Base-by-base conservation (phyloP, 64 coral and sea anemone genomes). In the Catalaphyllia jardinei region DNA sequence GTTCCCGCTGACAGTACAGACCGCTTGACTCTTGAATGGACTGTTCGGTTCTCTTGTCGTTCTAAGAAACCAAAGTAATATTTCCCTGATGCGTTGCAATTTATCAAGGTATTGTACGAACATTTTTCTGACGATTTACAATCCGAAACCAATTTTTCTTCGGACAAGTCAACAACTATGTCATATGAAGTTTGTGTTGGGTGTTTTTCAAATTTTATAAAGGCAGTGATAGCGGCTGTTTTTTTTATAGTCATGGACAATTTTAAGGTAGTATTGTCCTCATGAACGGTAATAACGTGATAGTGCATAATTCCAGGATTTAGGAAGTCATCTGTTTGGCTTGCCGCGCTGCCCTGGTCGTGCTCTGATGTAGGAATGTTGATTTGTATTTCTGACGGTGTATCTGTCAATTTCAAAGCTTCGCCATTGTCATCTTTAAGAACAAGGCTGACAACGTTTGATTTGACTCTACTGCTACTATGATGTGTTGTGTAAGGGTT, bases 271-370 rank as follows among this genome's bases (percentile, higher is more conserved):
- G 72, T 74, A 74, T 74, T 74, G 18, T 3, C 31, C 31, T 39
- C 31, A 17, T 16, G 29, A 35, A 14, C 31, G 72, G 31, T 74
- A 4, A 74, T 7, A 2, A 74, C 72, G 15, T 74, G 72, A 74
- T 74, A 74, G 39, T 74, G 72, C 16, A 74, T 74, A 12, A 4
- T 38, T 39, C 72, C 72, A 74, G 72, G 72, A 74, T 74, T 74
- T 0, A 74, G 14, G 31, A 74, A 74, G 25, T 74, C 14, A 74
- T 74, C 72, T 25, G 72, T 7, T 29, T 16, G 54, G 54, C 54
- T 12, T 12, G 11, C 10, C 5, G 16, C 18, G 31, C 33, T 74
- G 16, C 72, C 72, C 29, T 30, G 72, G 16, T 5, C 29, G 33
- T 16, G 16, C 4, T 74, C 16, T 35, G 72, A 35, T 33, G 33